Evolutionary conservation across 2,113 vertebrate genomes (phyloP).

Genomic region (Saccopteryx leptura): DNA sequence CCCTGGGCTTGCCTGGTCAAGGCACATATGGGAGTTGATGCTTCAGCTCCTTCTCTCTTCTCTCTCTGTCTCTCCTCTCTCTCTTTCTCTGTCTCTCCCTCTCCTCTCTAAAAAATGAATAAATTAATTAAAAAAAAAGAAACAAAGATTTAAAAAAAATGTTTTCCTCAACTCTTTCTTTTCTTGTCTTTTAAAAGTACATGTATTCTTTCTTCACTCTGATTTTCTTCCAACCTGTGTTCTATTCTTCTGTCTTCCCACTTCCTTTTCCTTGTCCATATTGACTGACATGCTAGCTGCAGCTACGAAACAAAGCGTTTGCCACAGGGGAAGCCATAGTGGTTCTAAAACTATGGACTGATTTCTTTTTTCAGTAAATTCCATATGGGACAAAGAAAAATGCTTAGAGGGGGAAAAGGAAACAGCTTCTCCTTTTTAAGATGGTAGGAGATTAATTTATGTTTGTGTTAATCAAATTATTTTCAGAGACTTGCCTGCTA

Average conservation of each 20-base stretch:
- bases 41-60: too few species aligned
- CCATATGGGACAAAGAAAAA: not conserved
- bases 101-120: too few species aligned
- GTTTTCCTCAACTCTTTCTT: not conserved
- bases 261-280: not conserved
- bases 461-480: not conserved
- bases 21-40: too few species aligned
- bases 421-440: constrained; percentile 17
- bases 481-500: not conserved
- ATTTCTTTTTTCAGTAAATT: not conserved
- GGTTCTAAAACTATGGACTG: not conserved
- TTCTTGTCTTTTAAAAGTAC: not conserved
- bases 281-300: not conserved
- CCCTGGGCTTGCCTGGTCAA: too few species aligned
- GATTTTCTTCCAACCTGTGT: not conserved
- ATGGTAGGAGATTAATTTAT: constrained; percentile 6
- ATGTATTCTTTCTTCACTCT: not conserved
- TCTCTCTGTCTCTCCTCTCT: too few species aligned
- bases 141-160: not conserved
- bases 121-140: too few species aligned
- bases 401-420: not conserved
- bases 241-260: not conserved
- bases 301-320: not conserved
- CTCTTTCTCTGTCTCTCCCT: too few species aligned
- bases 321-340: not conserved